phyloP scores from a whole-genome alignment of 2,797 vertebrate species.

The Sandelia bainsii region DNA sequence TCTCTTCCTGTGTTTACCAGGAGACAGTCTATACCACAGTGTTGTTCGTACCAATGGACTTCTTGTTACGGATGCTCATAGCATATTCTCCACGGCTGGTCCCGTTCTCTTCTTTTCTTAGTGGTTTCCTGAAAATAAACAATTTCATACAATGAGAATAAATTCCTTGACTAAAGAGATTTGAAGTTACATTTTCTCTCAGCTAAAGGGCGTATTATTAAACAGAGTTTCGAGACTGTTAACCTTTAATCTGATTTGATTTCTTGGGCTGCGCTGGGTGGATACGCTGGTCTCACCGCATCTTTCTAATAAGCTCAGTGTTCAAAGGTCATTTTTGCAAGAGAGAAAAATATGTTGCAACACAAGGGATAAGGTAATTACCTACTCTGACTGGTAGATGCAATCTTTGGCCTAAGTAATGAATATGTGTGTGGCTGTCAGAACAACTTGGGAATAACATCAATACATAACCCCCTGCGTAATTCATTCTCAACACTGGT shows the following conservation, averaged over 20 bases:
- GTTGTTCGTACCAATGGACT: constrained; percentile 89
- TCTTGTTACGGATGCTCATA: constrained; percentile 94
- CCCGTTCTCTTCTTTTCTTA: constrained; percentile 95
- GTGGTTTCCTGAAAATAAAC: constrained; percentile 91
- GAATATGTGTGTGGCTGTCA: constrained; percentile 64
- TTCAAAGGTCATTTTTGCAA: constrained; percentile 79
- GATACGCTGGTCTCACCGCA: constrained; percentile 61
- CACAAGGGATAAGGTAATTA: constrained; percentile 69
- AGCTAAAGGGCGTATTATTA: constrained; percentile 66
- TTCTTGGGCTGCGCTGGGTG: constrained; percentile 60
- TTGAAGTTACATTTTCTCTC: constrained; percentile 19
- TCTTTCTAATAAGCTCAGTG: constrained; percentile 75
- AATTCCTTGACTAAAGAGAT: constrained; percentile 37
- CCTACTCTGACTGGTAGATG: constrained; percentile 61
- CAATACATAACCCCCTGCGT: constrained; percentile 55
- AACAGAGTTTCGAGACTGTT: constrained; percentile 62
- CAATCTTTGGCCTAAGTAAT: constrained; percentile 66
- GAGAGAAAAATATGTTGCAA: constrained; percentile 66
- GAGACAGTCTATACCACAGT: constrained; percentile 86
- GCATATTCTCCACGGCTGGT: constrained; percentile 92
- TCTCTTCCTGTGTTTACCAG: constrained; percentile 58
- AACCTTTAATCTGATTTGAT: constrained; percentile 77
- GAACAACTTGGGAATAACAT: constrained; percentile 63
- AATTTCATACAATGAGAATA: constrained; percentile 53
- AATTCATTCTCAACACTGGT: constrained; percentile 45